phyloP scores from a whole-genome alignment of 2,888 invertebrate species.

The Heteropelma amictum region DNA sequence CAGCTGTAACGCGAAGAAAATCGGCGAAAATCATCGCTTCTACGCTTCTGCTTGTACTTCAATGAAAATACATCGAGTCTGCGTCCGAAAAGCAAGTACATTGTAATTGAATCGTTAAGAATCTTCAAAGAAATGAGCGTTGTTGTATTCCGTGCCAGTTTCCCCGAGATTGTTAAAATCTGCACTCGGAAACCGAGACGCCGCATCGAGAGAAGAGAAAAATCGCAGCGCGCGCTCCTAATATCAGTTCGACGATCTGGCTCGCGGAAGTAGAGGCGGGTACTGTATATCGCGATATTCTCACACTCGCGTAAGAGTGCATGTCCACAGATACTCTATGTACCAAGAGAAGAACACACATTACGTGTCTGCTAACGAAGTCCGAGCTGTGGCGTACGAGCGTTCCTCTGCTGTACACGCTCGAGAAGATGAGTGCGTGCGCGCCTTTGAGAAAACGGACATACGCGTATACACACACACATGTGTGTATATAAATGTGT shows the following conservation, averaged over 20 bases:
- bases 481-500: background rate
- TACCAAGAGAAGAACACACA: background rate
- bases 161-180: background rate
- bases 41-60: no score
- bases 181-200: background rate
- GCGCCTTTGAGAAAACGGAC: no score
- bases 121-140: no score
- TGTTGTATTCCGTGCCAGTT: background rate
- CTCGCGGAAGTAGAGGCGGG: slow-evolving; percentile 72
- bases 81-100: no score
- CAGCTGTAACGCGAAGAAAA: no score
- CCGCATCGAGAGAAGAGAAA: background rate
- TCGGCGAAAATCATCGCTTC: no score
- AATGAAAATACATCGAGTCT: no score
- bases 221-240: slow-evolving; percentile 62
- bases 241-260: slow-evolving; percentile 73
- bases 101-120: no score
- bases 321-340: no score
- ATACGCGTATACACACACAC: no score
- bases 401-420: slow-evolving; percentile 40
- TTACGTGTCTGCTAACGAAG: slow-evolving; percentile 10
- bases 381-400: slow-evolving; percentile 34
- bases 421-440: slow-evolving; percentile 49
- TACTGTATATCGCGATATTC: slow-evolving; percentile 47
- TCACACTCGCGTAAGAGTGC: no score